phyloP scores from a whole-genome alignment of 2,113 vertebrate species.

The Anarrhichthys ocellatus region DNA sequence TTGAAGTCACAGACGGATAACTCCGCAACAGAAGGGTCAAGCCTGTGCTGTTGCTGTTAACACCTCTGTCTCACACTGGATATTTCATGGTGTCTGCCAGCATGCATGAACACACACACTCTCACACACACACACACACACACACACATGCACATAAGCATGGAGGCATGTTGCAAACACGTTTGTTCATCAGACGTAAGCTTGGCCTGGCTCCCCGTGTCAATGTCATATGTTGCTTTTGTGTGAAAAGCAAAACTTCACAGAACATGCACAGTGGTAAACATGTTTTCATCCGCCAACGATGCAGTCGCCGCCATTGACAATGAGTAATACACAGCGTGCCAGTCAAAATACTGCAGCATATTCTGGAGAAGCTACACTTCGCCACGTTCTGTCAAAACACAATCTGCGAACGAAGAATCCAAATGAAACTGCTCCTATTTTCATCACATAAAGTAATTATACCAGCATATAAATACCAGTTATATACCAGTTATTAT shows the following conservation, averaged over 20 bases:
- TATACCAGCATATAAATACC: neutral
- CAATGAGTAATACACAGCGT: neutral
- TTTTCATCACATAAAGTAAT: neutral
- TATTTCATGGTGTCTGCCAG: conserved; percentile 24
- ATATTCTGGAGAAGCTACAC: neutral
- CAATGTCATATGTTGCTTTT: neutral
- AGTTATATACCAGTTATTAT: too few species aligned
- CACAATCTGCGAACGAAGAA: neutral
- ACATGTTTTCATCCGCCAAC: neutral
- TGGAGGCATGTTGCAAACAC: neutral
- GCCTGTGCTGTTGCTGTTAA: conserved; percentile 31
- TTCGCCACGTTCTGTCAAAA: neutral
- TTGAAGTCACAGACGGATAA: conserved; percentile 68
- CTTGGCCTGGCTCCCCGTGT: neutral
- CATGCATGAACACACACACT: conserved; percentile 7
- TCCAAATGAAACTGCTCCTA: neutral
- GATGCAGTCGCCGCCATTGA: neutral
- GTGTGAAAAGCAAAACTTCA: neutral
- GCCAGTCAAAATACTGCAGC: neutral
- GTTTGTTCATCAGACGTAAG: neutral
- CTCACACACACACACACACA: neutral
- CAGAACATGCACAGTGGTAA: neutral
- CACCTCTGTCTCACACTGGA: conserved; percentile 42
- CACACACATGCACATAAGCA: conserved; percentile 1
- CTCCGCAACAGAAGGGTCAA: conserved; percentile 51